A percentile compares a stretch with the other conserved stretches of the same genome.
Evolutionary conservation across 1,140 invertebrate species (phyloP).

Genomic region (Dinoponera quadriceps): DNA sequence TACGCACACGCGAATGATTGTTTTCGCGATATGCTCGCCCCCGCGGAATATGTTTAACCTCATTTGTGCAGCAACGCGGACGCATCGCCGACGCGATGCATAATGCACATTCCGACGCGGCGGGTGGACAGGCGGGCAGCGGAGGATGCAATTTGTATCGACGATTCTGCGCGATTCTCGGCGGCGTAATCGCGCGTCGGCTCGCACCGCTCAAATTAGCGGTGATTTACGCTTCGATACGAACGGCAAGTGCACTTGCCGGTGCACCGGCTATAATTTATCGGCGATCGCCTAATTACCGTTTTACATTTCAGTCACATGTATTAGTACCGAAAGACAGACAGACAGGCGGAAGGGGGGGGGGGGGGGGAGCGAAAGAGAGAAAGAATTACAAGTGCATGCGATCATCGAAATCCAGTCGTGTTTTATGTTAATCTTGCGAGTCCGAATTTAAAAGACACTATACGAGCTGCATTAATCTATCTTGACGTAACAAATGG

Average conservation of each 20-base stretch:
- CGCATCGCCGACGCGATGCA: conserved; percentile 18
- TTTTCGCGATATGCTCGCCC: background rate
- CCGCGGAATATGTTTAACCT: conserved; percentile 4
- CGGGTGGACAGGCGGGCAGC: too few relatives aligned
- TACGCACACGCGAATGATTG: background rate
- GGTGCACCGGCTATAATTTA: conserved; percentile 62
- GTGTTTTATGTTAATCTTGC: too few relatives aligned
- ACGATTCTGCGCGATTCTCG: conserved; percentile 61
- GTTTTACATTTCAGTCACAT: conserved; percentile 43
- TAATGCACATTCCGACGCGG: conserved; percentile 33
- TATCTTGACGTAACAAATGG: too few relatives aligned
- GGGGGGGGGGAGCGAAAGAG: background rate
- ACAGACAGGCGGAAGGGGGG: background rate
- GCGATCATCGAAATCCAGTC: background rate
- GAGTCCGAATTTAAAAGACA: too few relatives aligned
- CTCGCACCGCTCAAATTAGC: conserved; percentile 63
- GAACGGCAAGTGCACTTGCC: conserved; percentile 59
- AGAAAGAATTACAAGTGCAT: background rate
- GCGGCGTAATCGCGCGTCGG: conserved; percentile 59
- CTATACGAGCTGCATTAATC: too few relatives aligned
- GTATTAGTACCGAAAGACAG: conserved; percentile 10
- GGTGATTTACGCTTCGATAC: conserved; percentile 71
- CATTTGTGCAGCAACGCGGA: background rate
- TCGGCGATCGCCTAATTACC: conserved; percentile 57
- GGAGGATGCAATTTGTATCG: conserved; percentile 65